Evolutionary conservation across 64 coral and sea anemone species (phyloP).

Genomic region (Montipora foliosa): DNA sequence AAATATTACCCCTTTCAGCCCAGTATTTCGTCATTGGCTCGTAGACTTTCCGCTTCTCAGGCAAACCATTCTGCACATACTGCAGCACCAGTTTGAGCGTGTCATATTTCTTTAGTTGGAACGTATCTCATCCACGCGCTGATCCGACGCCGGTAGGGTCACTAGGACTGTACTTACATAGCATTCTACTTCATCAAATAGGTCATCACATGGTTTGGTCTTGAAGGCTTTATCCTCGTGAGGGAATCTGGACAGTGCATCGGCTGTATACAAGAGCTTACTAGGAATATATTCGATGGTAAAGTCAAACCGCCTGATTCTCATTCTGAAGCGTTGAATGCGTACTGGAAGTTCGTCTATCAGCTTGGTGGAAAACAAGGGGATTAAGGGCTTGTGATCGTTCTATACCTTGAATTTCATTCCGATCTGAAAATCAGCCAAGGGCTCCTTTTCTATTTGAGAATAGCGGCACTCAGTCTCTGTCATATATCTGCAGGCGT

Average conservation of each 20-base stretch:
- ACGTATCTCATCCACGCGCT: conserved; percentile 27
- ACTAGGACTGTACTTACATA: conserved; percentile 30
- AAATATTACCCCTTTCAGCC: neutral
- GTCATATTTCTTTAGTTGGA: neutral
- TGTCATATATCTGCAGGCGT: conserved; percentile 32
- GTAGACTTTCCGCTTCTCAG: neutral
- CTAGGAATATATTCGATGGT: neutral
- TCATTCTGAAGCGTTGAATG: conserved; percentile 2
- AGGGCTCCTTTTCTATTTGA: conserved; percentile 1
- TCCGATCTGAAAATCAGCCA: neutral
- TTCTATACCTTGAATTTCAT: neutral
- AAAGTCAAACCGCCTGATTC: conserved; percentile 25
- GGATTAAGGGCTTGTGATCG: conserved; percentile 8
- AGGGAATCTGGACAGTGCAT: neutral
- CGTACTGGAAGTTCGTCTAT: neutral
- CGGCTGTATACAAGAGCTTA: conserved; percentile 11
- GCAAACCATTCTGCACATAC: conserved; percentile 8
- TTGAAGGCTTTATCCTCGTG: neutral
- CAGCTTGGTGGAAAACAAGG: neutral
- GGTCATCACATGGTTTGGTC: conserved; percentile 14
- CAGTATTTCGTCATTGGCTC: conserved; percentile 3
- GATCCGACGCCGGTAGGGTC: conserved; percentile 8
- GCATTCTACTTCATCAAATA: conserved; percentile 32
- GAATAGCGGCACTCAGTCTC: neutral
- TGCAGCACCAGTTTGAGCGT: conserved; percentile 20